Conservation (phyloP, 1,140 invertebrate species). For the Brachionus plicatilis region DNA sequence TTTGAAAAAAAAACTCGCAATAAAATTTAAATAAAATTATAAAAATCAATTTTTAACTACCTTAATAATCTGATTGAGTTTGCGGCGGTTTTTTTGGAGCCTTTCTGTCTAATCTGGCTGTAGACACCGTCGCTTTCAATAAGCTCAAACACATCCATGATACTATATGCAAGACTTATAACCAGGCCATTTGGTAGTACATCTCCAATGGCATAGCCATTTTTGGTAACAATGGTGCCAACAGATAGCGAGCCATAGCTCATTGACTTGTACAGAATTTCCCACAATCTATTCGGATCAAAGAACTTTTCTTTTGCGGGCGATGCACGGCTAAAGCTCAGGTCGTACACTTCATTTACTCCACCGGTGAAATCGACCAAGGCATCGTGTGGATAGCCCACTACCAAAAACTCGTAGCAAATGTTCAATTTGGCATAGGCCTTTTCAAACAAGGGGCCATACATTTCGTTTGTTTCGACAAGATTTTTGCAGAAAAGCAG, state of each 20-base stretch:
- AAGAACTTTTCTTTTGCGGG: slow-evolving; percentile 60
- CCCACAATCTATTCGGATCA: not conserved
- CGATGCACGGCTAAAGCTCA: not conserved
- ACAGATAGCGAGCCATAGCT: not conserved
- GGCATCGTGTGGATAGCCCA: slow-evolving; percentile 59
- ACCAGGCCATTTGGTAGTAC: not conserved
- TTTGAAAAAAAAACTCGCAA: not conserved
- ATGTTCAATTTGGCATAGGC: slow-evolving; percentile 58
- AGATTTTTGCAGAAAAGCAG: slow-evolving; percentile 66
- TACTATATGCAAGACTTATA: slow-evolving; percentile 58
- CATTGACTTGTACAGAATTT: not conserved
- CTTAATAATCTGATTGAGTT: not conserved
- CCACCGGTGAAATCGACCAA: slow-evolving; percentile 61
- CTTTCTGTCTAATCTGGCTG: not conserved
- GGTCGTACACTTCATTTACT: slow-evolving; percentile 51
- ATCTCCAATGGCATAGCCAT: not conserved
- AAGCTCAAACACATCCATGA: slow-evolving; percentile 63
- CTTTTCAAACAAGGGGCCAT: slow-evolving; percentile 72
- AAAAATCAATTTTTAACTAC: not conserved
- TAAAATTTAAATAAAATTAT: not conserved
- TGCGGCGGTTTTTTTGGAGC: not conserved
- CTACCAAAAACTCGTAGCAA: slow-evolving; percentile 56
- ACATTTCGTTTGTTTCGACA: slow-evolving; percentile 69
- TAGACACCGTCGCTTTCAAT: slow-evolving; percentile 41
- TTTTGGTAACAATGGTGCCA: not conserved